Conservation (phyloP, 2,797 vertebrate species). For the Tympanoctomys barrerae region DNA sequence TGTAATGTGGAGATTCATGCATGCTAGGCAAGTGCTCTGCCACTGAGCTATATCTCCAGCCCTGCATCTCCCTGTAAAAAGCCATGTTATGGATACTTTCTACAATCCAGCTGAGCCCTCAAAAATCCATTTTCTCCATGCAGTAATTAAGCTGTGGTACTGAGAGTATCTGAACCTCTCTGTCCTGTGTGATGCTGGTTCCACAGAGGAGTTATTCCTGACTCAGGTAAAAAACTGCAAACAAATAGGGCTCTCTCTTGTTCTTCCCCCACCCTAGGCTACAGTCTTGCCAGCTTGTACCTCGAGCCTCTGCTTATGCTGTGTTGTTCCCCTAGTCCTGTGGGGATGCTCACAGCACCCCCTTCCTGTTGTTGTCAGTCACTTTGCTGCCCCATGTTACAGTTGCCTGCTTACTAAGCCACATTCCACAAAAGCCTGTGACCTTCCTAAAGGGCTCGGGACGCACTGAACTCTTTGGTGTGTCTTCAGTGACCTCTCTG, state of each 20-base stretch:
- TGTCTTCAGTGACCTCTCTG: background rate
- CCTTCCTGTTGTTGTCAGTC: background rate
- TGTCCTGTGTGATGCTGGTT: background rate
- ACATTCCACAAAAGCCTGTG: background rate
- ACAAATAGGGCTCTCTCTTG: background rate
- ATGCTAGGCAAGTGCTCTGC: background rate
- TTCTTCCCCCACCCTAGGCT: background rate
- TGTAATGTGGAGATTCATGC: background rate
- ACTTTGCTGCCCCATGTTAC: background rate
- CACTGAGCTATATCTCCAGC: background rate
- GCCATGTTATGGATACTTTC: background rate
- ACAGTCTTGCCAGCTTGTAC: background rate
- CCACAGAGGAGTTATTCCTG: background rate
- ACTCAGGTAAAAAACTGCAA: slow-evolving; percentile 18
- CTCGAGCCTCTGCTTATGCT: background rate
- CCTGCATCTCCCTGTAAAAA: background rate
- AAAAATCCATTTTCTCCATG: background rate
- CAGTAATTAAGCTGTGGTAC: background rate
- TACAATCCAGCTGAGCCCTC: background rate
- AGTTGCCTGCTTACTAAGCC: background rate
- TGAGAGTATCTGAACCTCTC: background rate
- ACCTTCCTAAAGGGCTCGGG: background rate
- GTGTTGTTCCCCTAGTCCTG: background rate
- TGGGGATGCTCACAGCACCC: background rate
- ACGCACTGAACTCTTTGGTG: background rate